Evolutionary conservation across 2,113 vertebrate genomes (phyloP).

Genomic region (Uropsilus gracilis): DNA sequence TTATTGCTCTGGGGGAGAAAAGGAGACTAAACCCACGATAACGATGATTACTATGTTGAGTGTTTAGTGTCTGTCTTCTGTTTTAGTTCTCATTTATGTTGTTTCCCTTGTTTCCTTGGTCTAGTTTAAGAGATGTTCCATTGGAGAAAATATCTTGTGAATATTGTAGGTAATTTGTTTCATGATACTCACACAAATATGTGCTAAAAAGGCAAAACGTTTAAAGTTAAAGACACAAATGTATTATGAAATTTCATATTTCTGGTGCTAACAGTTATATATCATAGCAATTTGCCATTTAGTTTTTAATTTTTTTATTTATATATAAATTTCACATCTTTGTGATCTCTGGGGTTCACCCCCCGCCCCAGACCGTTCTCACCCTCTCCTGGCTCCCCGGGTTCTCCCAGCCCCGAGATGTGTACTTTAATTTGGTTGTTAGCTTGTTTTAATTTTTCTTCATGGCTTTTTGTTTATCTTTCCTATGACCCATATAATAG

Average conservation of each 20-base stretch:
- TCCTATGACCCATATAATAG: no score
- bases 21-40: background rate
- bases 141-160: slow-evolving; percentile 61
- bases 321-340: no score
- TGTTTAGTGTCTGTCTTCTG: background rate
- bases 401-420: no score
- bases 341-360: no score
- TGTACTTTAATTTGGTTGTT: no score
- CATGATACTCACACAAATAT: slow-evolving; percentile 40
- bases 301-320: no score
- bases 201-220: background rate
- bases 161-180: slow-evolving; percentile 56
- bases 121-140: slow-evolving; percentile 4
- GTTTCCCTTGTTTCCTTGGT: background rate
- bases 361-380: no score
- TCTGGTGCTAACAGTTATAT: background rate
- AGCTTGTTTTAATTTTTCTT: no score
- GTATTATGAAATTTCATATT: slow-evolving; percentile 47
- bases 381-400: no score
- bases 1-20: background rate
- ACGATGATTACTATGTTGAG: background rate
- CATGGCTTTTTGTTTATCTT: no score
- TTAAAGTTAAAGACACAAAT: slow-evolving; percentile 53
- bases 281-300: background rate
- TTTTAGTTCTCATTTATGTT: background rate